Evolutionary conservation across 1,140 invertebrate species (phyloP).

Genomic region (Trichonephila inaurata): DNA sequence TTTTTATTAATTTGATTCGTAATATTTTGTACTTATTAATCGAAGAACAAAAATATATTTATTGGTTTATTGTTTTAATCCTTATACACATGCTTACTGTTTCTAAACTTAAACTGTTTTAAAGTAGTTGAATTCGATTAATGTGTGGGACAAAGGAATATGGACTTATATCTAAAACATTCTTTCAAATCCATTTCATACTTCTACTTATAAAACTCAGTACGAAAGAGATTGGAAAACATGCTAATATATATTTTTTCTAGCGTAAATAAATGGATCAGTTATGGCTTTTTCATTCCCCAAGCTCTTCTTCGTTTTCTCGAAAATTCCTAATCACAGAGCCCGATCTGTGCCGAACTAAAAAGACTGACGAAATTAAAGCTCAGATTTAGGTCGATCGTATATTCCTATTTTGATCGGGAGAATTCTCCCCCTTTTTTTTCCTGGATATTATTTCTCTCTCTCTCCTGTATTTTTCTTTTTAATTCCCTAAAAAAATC

Average conservation of each 20-base stretch:
- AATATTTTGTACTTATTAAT: too few species aligned
- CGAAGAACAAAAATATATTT: too few species aligned
- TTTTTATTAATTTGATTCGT: too few species aligned
- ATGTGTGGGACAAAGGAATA: too few species aligned
- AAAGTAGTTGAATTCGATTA: too few species aligned
- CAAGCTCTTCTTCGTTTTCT: neutral
- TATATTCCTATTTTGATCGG: slow-evolving; percentile 33
- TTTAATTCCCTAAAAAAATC: slow-evolving; percentile 30
- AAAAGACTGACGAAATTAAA: slow-evolving; percentile 20
- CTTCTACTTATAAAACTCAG: neutral
- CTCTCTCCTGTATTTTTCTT: slow-evolving; percentile 35
- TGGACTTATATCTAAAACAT: too few species aligned
- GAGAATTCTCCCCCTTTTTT: neutral
- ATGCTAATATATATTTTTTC: neutral
- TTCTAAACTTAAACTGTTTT: too few species aligned
- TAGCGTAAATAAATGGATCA: slow-evolving; percentile 27
- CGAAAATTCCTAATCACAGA: slow-evolving; percentile 8
- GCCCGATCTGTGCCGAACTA: neutral
- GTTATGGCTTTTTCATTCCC: slow-evolving; percentile 22
- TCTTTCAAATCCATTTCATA: too few species aligned
- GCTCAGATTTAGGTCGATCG: slow-evolving; percentile 12
- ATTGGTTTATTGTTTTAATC: too few species aligned
- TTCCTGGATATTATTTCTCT: slow-evolving; percentile 10
- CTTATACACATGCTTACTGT: too few species aligned
- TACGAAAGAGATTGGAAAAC: neutral